Evolutionary conservation across 2,888 invertebrate genomes (phyloP).

Genomic region (Meloe dianella): DNA sequence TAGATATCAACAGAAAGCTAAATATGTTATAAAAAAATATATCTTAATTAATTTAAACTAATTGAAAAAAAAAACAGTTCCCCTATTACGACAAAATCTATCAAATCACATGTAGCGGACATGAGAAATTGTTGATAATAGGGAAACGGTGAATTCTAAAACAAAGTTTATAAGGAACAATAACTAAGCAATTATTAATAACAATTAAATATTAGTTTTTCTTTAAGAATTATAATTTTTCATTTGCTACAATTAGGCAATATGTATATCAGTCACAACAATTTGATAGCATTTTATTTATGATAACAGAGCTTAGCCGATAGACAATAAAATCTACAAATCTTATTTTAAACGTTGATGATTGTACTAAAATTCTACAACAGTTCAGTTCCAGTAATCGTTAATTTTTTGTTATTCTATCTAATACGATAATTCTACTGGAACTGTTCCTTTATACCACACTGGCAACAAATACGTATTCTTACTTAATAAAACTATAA

Average conservation of each 20-base stretch:
- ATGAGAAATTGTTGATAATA: constrained; percentile 21
- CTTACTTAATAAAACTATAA: constrained; percentile 25
- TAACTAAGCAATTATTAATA: constrained; percentile 28
- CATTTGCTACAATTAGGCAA: constrained; percentile 37
- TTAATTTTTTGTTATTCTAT: neutral
- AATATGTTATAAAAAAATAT: neutral
- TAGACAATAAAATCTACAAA: constrained; percentile 22
- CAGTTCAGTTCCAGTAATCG: constrained; percentile 25
- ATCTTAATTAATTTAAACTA: constrained; percentile 13
- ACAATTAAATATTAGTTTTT: constrained; percentile 11
- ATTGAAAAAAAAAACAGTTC: constrained; percentile 23
- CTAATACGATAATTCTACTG: constrained; percentile 13
- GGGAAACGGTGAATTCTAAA: constrained; percentile 22
- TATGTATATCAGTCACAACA: constrained; percentile 44
- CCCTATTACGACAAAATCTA: constrained; percentile 11
- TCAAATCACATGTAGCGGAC: constrained; percentile 16
- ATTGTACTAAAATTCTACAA: constrained; percentile 38
- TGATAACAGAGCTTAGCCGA: constrained; percentile 27
- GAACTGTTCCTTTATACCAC: constrained; percentile 24
- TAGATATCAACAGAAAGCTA: neutral
- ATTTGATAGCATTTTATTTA: constrained; percentile 28
- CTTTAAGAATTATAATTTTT: neutral
- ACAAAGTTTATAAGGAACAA: constrained; percentile 28
- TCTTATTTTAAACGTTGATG: constrained; percentile 31
- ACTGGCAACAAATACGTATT: constrained; percentile 28